phyloP scores from a whole-genome alignment of 2,113 vertebrate genomes.

The Capreolus pygargus region DNA sequence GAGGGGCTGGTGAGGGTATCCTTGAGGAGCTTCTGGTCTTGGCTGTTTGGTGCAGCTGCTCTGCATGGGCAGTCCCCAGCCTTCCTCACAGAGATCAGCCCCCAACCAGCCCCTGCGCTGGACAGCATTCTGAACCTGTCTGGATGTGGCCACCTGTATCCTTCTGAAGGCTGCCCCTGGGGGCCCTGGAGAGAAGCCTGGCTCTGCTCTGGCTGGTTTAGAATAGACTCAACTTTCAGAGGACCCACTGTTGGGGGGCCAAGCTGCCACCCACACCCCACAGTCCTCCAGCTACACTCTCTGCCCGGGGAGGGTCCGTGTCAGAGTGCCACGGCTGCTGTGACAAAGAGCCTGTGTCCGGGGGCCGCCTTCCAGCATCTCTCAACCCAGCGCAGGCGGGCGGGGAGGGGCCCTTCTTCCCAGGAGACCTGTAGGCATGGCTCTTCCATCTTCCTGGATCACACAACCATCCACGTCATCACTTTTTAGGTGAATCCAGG shows the following conservation, averaged over 20 bases:
- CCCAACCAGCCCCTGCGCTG: too few species aligned
- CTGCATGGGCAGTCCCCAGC: accelerated
- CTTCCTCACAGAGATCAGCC: not conserved
- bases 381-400: accelerated
- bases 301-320: not conserved
- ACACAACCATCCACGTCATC: accelerated
- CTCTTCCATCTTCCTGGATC: not conserved
- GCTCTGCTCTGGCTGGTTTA: not conserved
- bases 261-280: accelerated
- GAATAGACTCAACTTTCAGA: not conserved
- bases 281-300: not conserved
- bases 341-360: too few species aligned
- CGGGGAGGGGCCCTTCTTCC: accelerated
- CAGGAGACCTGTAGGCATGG: not conserved
- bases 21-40: not conserved
- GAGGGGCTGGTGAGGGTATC: not conserved
- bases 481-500: too few species aligned
- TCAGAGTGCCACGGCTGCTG: accelerated
- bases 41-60: not conserved
- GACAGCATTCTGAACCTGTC: too few species aligned
- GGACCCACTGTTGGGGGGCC: too few species aligned
- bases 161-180: not conserved
- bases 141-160: too few species aligned
- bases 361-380: not conserved
- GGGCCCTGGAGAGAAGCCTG: not conserved